Evolutionary conservation across 2,113 vertebrate genomes (phyloP).

Genomic region (Eupsittula cactorum): DNA sequence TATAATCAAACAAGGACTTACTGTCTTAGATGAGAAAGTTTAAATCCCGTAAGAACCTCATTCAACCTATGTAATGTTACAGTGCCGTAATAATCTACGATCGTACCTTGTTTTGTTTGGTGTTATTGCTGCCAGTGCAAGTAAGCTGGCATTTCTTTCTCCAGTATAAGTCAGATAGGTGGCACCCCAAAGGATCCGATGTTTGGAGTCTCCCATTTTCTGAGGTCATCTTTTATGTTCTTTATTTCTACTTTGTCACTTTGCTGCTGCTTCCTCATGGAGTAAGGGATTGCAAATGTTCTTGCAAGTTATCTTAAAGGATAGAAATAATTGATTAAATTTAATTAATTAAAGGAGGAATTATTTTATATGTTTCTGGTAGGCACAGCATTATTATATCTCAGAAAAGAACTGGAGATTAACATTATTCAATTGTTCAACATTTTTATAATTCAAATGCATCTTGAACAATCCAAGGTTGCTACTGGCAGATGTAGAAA

Average conservation of each 20-base stretch:
- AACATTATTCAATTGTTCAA: background rate
- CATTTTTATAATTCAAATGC: background rate
- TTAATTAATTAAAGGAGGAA: background rate
- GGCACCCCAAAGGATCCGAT: background rate
- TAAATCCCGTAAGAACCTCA: background rate
- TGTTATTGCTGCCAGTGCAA: background rate
- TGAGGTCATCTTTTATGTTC: background rate
- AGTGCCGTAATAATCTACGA: background rate
- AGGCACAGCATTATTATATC: background rate
- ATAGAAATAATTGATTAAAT: background rate
- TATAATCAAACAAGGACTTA: background rate
- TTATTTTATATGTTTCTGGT: background rate
- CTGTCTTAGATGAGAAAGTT: background rate
- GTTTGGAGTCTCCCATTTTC: background rate
- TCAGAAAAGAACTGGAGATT: background rate
- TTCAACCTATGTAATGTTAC: background rate
- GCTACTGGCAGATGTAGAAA: background rate
- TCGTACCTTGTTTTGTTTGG: background rate
- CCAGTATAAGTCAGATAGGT: background rate
- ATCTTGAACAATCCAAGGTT: background rate
- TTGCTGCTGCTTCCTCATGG: background rate
- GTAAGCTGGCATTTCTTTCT: constrained; percentile 17
- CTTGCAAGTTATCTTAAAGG: background rate
- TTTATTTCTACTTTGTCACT: background rate
- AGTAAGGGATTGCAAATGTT: background rate